These are phyloP conservation scores for Nowickia ferox DNA, from an alignment of 2,888 invertebrate genomes.

Conservation along the genomic window DNA sequence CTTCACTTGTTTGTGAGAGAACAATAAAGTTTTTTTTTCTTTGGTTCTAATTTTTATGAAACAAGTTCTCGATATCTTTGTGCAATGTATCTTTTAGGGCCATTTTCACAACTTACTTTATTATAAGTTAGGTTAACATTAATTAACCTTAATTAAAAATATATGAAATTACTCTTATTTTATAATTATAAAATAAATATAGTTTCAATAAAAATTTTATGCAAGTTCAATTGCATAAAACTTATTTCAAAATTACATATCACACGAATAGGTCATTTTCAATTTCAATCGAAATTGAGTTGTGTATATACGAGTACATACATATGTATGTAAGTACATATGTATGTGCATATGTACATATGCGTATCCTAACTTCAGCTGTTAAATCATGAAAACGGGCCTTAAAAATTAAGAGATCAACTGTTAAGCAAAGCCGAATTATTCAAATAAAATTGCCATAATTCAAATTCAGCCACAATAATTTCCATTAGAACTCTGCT, in stretches of 20 bases:
- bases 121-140: too few relatives aligned
- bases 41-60: not conserved
- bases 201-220: too few relatives aligned
- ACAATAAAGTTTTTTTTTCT: not conserved
- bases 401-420: not conserved
- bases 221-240: too few relatives aligned
- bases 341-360: too few relatives aligned
- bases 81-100: conserved; percentile 17
- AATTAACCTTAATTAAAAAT: too few relatives aligned
- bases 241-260: too few relatives aligned
- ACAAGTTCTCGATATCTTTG: conserved; percentile 40
- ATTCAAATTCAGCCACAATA: conserved; percentile 9
- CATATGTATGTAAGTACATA: not conserved
- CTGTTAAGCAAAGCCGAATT: conserved; percentile 48
- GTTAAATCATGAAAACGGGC: not conserved
- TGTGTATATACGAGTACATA: too few relatives aligned
- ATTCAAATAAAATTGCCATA: conserved; percentile 6
- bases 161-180: too few relatives aligned
- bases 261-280: too few relatives aligned
- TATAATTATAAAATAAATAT: too few relatives aligned
- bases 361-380: not conserved
- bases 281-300: too few relatives aligned
- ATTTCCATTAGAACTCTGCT: conserved; percentile 44
- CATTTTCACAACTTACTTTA: not conserved
- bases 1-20: not conserved